A percentile compares a stretch with the other conserved stretches of the same genome.
These are phyloP conservation scores for Bibio marci DNA, from an alignment of 2,888 invertebrate genomes.

Conservation along the genomic window DNA sequence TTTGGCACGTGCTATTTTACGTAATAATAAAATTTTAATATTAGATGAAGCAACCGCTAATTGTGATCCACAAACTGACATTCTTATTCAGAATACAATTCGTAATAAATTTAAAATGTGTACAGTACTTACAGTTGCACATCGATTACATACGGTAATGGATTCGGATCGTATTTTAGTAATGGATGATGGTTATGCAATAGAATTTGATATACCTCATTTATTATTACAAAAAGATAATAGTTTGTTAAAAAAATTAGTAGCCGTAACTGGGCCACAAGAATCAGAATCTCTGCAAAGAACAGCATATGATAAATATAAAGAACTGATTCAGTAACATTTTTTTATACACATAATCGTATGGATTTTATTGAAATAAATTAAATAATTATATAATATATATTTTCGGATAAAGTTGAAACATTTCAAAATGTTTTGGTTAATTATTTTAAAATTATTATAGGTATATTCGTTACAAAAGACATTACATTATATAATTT, in stretches of 20 bases:
- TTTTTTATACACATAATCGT: too few relatives aligned
- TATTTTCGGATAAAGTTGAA: too few relatives aligned
- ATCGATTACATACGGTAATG: conserved; percentile 71
- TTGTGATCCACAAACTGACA: conserved; percentile 46
- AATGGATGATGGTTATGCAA: conserved; percentile 55
- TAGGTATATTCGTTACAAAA: too few relatives aligned
- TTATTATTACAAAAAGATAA: conserved; percentile 19
- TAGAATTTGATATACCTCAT: conserved; percentile 45
- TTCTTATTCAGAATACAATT: conserved; percentile 69
- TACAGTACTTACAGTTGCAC: conserved; percentile 71
- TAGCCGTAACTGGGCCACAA: background rate
- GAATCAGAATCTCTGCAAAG: too few relatives aligned
- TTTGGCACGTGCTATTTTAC: conserved; percentile 61
- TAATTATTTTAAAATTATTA: too few relatives aligned
- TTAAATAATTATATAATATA: too few relatives aligned
- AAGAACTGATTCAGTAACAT: background rate
- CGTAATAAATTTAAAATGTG: conserved; percentile 58
- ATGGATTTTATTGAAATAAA: too few relatives aligned
- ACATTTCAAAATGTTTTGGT: too few relatives aligned
- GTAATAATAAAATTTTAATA: conserved; percentile 58
- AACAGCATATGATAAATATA: too few relatives aligned
- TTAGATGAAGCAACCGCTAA: conserved; percentile 47
- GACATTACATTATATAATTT: too few relatives aligned
- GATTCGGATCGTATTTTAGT: conserved; percentile 68
- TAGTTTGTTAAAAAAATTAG: background rate